Conservation (phyloP, 2,113 vertebrate species). For the Pseudolaguvia tuberculata region DNA sequence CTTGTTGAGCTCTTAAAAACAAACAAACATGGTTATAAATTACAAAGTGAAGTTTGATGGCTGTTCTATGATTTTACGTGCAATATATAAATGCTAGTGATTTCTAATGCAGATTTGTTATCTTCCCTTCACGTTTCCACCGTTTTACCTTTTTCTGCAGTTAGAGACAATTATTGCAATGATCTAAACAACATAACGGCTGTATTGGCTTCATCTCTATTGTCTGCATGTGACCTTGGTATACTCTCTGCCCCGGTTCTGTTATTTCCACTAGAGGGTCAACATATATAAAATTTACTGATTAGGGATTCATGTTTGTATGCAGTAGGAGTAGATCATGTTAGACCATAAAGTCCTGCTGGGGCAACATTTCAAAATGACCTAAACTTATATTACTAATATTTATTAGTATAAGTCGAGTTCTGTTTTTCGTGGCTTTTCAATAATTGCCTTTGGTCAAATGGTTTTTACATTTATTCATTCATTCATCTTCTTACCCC, state of each 20-base stretch:
- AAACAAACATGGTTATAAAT: neutral
- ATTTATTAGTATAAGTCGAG: too few species aligned
- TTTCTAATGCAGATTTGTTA: too few species aligned
- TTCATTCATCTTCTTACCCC: too few species aligned
- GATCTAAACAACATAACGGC: slow-evolving; percentile 4
- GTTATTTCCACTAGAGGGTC: slow-evolving; percentile 23
- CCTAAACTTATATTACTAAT: too few species aligned
- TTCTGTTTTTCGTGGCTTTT: slow-evolving; percentile 27
- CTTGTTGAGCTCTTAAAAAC: neutral
- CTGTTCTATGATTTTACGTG: neutral
- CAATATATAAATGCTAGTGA: slow-evolving; percentile 18
- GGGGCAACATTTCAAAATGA: neutral
- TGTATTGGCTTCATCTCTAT: neutral
- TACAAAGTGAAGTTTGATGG: neutral
- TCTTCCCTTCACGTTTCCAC: neutral
- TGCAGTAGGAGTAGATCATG: neutral
- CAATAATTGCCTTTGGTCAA: slow-evolving; percentile 26
- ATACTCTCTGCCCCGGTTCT: neutral
- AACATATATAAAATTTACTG: neutral
- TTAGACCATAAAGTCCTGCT: neutral
- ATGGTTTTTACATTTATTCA: slow-evolving; percentile 29
- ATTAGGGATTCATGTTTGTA: neutral
- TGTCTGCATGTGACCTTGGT: neutral
- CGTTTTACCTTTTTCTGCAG: slow-evolving; percentile 1
- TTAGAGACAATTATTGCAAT: slow-evolving; percentile 25